Percentiles rank a stretch among this genome's conserved stretches.
These are phyloP conservation scores for Syritta pipiens DNA, from an alignment of 2,888 invertebrate genomes.

Conservation along the genomic window DNA sequence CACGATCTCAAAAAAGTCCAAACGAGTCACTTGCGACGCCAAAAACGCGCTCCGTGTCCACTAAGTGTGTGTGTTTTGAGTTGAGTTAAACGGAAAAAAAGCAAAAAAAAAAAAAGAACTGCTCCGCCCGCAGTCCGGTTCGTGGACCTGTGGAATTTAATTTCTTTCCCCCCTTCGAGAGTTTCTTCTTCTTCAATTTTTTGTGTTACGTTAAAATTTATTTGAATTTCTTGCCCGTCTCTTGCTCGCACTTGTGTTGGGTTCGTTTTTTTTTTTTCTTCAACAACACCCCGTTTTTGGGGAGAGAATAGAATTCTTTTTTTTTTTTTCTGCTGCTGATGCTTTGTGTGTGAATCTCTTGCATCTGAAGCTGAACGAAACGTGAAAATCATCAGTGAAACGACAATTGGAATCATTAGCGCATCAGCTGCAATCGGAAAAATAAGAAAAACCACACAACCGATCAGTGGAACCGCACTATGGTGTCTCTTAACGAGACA, in stretches of 20 bases:
- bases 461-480: slow-evolving; percentile 36
- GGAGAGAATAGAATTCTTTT: no score
- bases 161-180: not conserved
- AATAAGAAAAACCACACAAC: not conserved
- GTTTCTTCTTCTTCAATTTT: not conserved
- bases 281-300: no score
- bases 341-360: no score
- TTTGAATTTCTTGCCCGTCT: not conserved
- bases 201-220: not conserved
- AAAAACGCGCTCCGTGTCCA: slow-evolving; percentile 10
- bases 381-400: not conserved
- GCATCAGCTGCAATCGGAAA: not conserved
- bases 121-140: slow-evolving; percentile 66
- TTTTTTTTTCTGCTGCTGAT: no score
- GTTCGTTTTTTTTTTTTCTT: no score
- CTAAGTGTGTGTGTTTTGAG: slow-evolving; percentile 46
- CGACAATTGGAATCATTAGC: not conserved
- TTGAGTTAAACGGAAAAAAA: not conserved
- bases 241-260: no score
- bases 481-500: slow-evolving; percentile 58
- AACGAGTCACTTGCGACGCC: not conserved
- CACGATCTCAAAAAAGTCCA: no score
- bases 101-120: slow-evolving; percentile 38
- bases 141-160: slow-evolving; percentile 59
- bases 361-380: no score